These are phyloP conservation scores for Aspidiotus destructor DNA, from an alignment of 2,888 invertebrate genomes.

Conservation along the genomic window DNA sequence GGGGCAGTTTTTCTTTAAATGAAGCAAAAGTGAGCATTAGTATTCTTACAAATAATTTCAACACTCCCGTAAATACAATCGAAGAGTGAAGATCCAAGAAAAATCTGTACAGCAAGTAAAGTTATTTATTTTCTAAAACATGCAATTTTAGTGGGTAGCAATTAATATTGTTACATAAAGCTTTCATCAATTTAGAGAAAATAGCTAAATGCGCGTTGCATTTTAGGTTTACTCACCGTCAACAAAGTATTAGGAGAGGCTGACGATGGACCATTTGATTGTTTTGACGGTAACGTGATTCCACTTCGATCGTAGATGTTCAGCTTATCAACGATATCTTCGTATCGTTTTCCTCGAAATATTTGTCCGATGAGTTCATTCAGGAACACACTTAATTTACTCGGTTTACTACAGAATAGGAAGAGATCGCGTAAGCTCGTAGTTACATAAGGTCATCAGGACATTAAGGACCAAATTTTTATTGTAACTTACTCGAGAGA, in stretches of 20 bases:
- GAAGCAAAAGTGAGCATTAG: too few species aligned
- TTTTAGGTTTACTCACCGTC: constrained; percentile 8
- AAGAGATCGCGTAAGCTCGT: neutral
- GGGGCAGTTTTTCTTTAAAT: too few species aligned
- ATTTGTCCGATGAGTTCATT: constrained; percentile 25
- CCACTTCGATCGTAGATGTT: neutral
- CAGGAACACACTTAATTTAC: constrained; percentile 19
- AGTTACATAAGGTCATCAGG: neutral
- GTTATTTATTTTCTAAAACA: too few species aligned
- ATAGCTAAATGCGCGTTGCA: neutral
- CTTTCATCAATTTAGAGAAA: neutral
- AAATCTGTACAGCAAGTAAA: too few species aligned
- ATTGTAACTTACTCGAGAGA: constrained; percentile 10
- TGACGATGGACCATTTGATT: constrained; percentile 9
- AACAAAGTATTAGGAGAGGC: constrained; percentile 17
- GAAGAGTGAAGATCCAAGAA: too few species aligned
- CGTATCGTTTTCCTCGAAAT: constrained; percentile 23
- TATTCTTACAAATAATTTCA: too few species aligned
- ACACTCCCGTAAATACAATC: too few species aligned
- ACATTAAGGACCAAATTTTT: neutral
- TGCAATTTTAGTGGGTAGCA: too few species aligned
- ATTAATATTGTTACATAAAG: too few species aligned
- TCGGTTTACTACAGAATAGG: constrained; percentile 15
- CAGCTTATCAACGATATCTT: constrained; percentile 17
- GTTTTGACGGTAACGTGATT: neutral